Evolutionary conservation across 2,113 vertebrate species (phyloP).

Genomic region (Cyphomyrus discorhynchus): DNA sequence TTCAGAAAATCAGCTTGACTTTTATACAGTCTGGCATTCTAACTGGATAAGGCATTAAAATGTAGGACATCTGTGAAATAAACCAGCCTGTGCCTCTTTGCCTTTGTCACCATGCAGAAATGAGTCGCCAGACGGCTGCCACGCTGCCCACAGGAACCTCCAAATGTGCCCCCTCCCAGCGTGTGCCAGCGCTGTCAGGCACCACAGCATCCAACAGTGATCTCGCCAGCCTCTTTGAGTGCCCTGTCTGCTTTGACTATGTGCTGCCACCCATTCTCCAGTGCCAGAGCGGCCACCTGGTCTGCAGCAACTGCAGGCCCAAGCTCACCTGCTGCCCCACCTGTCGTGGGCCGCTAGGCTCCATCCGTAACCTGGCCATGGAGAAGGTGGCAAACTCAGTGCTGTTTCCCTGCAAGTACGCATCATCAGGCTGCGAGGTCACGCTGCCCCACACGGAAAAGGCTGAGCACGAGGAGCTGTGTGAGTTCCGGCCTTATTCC

Average conservation of each 20-base stretch:
- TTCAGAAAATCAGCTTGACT: background rate
- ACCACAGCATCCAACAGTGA: conserved; percentile 99
- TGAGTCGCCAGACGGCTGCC: conserved; percentile 99
- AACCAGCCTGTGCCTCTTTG: background rate
- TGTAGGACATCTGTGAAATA: background rate
- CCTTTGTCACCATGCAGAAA: conserved; percentile 66
- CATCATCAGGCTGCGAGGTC: conserved; percentile 94
- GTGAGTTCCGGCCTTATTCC: conserved; percentile 95
- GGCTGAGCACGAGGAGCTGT: conserved; percentile 97
- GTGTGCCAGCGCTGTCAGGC: conserved; percentile 90
- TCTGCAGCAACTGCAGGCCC: conserved; percentile 98
- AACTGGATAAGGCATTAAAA: background rate
- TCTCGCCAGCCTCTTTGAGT: conserved; percentile 97
- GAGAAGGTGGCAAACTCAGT: conserved; percentile 99
- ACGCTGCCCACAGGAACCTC: conserved; percentile 96
- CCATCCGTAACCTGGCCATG: conserved; percentile 98
- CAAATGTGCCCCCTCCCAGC: conserved; percentile 94
- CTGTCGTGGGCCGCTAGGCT: conserved; percentile 90
- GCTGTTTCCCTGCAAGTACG: conserved; percentile 96
- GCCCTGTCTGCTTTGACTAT: conserved; percentile 99
- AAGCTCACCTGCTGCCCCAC: conserved; percentile 98
- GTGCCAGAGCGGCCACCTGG: conserved; percentile 96
- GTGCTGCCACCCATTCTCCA: conserved; percentile 96
- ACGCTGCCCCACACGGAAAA: conserved; percentile 98
- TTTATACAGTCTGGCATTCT: background rate